Base-by-base conservation (phyloP, 2,797 vertebrate species). In the Channallabes apus region DNA sequence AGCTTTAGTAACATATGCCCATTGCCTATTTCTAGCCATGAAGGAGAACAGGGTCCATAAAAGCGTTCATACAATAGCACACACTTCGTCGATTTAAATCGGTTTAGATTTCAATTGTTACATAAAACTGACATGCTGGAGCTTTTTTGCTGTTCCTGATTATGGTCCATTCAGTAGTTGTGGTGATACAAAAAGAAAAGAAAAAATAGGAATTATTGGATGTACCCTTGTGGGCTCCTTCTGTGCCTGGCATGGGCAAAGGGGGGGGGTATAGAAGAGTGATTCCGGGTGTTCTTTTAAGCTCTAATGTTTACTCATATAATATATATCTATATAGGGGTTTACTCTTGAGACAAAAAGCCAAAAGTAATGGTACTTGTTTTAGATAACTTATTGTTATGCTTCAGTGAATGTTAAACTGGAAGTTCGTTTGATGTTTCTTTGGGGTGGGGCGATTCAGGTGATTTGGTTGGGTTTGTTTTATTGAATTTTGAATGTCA, bases 371-470 rank as follows among this genome's bases (percentile, higher is more conserved):
- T 95, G 96, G 95, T 95, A 90, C 96, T 95, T 94, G 91, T 95
- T 94, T 93, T 91, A 94, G 86, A 92, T 91, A 93, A 93, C 86
- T 89, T 94, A 90, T 90, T 89, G 92, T 92, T 93, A 93, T 87
- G 85, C 95, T 94, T 94, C 91, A 95, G 94, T 95, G 93, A 95
- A 94, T 96, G 94, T 95, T 92, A 92, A 95, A 95, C 94, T 95
- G 95, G 95, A 96, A 95, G 90, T 90, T 91, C 81, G 91, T 91
- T 93, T 89, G 88, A 91, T 91, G 90, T 91, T 91, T 89, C 90
- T 88, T 85, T 82, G 89, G 84, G 89, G 82, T 86, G 83, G 86
- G 83, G 75, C 84, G 83, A 68, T 68, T 89, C 82, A 79, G 85
- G 91, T 89, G 90, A 93, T 54, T 93, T 85, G 82, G 88, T 89